Percentiles rank a stretch among this genome's conserved stretches.
These are phyloP conservation scores for Ctenoplectra terminalis DNA, from an alignment of 1,140 invertebrate genomes.

Conservation along the genomic window DNA sequence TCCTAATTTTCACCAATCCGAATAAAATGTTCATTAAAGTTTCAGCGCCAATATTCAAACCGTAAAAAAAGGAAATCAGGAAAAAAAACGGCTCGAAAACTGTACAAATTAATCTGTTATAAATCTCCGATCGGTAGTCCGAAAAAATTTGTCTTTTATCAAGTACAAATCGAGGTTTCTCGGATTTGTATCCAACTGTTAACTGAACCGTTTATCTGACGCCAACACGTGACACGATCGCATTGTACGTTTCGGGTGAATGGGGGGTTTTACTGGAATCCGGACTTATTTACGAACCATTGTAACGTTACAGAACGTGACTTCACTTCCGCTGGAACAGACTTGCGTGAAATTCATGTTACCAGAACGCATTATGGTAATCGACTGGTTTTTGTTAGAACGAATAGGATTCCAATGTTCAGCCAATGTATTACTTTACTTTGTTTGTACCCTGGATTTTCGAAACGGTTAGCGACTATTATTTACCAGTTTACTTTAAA, in stretches of 20 bases:
- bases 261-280: slow-evolving; percentile 42
- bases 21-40: neutral
- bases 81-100: no score
- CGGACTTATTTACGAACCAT: slow-evolving; percentile 64
- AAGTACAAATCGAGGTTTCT: slow-evolving; percentile 17
- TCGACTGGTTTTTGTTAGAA: slow-evolving; percentile 38
- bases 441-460: neutral
- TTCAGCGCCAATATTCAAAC: neutral
- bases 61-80: no score
- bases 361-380: slow-evolving; percentile 56
- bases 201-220: slow-evolving; percentile 52
- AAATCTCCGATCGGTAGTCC: neutral
- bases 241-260: slow-evolving; percentile 54
- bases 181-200: slow-evolving; percentile 29
- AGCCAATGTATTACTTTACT: slow-evolving; percentile 11
- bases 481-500: neutral
- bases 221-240: slow-evolving; percentile 47
- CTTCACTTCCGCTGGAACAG: slow-evolving; percentile 47
- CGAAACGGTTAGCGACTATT: neutral
- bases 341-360: slow-evolving; percentile 50
- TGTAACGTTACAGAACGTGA: slow-evolving; percentile 58
- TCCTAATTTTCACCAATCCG: no score
- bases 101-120: neutral
- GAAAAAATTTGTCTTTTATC: slow-evolving; percentile 32
- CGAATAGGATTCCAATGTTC: slow-evolving; percentile 3